Conservation (phyloP, 2,113 vertebrate species). For the Physeter macrocephalus region DNA sequence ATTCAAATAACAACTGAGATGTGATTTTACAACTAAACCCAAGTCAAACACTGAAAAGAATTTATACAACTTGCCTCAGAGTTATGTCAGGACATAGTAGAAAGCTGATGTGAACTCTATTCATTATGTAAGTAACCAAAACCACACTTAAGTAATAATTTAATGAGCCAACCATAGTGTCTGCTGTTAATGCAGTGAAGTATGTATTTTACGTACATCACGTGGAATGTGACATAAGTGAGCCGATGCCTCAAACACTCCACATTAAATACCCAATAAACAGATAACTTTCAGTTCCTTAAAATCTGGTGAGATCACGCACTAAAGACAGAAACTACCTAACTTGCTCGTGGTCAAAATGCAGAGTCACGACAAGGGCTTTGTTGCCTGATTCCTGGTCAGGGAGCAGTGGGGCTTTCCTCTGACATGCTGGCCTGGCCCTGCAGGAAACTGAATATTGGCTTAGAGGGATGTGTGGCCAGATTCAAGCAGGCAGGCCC, state of each 20-base stretch:
- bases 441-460: conserved; percentile 20
- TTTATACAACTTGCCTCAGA: neutral
- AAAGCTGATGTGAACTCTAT: neutral
- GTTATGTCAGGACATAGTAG: neutral
- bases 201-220: neutral
- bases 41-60: neutral
- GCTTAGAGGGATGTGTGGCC: neutral
- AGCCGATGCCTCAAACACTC: neutral
- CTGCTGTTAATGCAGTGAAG: neutral
- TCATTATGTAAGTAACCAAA: neutral
- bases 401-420: neutral
- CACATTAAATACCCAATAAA: neutral
- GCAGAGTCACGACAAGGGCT: neutral
- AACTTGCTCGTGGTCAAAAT: neutral
- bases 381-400: neutral
- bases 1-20: neutral
- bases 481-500: conserved; percentile 6
- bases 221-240: neutral
- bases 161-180: neutral
- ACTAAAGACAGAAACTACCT: neutral
- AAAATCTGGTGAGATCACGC: neutral
- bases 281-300: neutral
- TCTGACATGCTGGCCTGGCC: neutral
- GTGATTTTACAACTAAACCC: neutral
- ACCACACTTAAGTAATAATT: neutral